Evolutionary conservation across 2,797 vertebrate species (phyloP).

Genomic region (Nannoperca australis): DNA sequence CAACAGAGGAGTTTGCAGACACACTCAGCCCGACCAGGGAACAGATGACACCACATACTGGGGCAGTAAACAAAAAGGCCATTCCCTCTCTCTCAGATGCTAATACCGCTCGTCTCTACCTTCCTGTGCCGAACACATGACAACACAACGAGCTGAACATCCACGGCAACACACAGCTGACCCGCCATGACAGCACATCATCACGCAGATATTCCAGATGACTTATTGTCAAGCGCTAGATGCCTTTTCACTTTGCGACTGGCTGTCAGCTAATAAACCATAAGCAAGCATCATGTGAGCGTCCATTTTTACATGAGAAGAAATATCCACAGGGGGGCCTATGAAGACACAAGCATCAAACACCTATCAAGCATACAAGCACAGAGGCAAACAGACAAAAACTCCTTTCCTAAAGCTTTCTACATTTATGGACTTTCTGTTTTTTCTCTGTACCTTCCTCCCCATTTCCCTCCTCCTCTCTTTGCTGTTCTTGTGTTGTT

Average conservation of each 20-base stretch:
- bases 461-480: slow-evolving; percentile 69
- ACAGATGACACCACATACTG: slow-evolving; percentile 79
- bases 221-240: slow-evolving; percentile 75
- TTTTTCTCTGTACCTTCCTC: slow-evolving; percentile 69
- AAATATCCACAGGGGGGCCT: slow-evolving; percentile 79
- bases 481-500: slow-evolving; percentile 83
- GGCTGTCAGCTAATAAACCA: slow-evolving; percentile 66
- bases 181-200: slow-evolving; percentile 77
- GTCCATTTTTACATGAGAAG: slow-evolving; percentile 83
- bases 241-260: slow-evolving; percentile 73
- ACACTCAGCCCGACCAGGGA: slow-evolving; percentile 79
- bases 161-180: slow-evolving; percentile 75
- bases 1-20: slow-evolving; percentile 81
- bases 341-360: slow-evolving; percentile 85
- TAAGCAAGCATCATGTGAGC: slow-evolving; percentile 71
- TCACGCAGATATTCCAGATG: slow-evolving; percentile 79
- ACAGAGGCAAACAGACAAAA: slow-evolving; percentile 83
- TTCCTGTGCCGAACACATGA: slow-evolving; percentile 78
- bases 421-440: slow-evolving; percentile 83
- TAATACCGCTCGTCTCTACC: slow-evolving; percentile 65
- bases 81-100: slow-evolving; percentile 63
- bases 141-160: slow-evolving; percentile 74
- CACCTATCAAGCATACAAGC: slow-evolving; percentile 84
- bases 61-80: slow-evolving; percentile 70
- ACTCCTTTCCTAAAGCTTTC: slow-evolving; percentile 73